Evolutionary conservation across 1,140 invertebrate species (phyloP).

Genomic region (Eciton burchellii): DNA sequence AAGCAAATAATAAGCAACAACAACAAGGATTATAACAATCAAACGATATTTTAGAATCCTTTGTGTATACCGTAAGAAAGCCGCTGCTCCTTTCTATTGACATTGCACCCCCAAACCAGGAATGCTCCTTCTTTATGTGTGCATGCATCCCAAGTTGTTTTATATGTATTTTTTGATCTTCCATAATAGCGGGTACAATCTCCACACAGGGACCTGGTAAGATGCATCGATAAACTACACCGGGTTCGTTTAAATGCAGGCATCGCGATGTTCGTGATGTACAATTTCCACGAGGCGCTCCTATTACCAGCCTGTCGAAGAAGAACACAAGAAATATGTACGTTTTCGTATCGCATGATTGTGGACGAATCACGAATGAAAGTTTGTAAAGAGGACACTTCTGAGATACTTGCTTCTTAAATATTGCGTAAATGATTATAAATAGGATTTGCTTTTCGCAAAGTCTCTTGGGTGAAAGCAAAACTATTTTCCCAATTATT

Average conservation of each 20-base stretch:
- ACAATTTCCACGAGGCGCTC: constrained; percentile 77
- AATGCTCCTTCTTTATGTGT: constrained; percentile 53
- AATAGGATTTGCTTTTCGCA: too few relatives aligned
- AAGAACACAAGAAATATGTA: constrained; percentile 2
- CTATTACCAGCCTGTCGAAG: constrained; percentile 71
- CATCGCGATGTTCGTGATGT: background rate
- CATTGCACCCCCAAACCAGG: constrained; percentile 77
- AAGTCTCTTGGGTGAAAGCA: too few relatives aligned
- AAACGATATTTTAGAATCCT: background rate
- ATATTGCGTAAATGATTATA: too few relatives aligned
- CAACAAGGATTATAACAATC: too few relatives aligned
- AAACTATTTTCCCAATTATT: too few relatives aligned
- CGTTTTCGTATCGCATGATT: too few relatives aligned
- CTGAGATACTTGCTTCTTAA: too few relatives aligned
- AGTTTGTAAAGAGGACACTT: too few relatives aligned
- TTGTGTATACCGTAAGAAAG: constrained; percentile 65
- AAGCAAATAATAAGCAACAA: too few relatives aligned
- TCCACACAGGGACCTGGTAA: constrained; percentile 32
- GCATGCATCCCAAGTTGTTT: constrained; percentile 14
- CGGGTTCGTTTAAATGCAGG: constrained; percentile 68
- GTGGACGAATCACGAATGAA: too few relatives aligned
- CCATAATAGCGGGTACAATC: constrained; percentile 26
- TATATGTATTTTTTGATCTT: constrained; percentile 55
- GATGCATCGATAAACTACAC: constrained; percentile 73
- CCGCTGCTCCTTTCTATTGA: constrained; percentile 57